phyloP scores from a whole-genome alignment of 2,888 invertebrate genomes.

The Oscheius sp. region DNA sequence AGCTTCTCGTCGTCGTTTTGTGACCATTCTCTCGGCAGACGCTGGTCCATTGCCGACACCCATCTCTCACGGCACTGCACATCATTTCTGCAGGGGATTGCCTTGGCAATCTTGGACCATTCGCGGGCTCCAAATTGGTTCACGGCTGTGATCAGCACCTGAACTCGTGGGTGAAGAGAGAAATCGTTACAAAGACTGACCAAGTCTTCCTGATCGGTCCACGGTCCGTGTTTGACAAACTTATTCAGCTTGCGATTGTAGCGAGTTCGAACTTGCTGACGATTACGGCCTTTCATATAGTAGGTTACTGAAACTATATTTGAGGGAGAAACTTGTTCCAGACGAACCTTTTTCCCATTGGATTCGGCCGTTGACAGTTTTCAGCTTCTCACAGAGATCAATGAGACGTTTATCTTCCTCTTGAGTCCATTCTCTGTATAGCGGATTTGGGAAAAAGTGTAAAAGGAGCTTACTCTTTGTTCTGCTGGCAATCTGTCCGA shows the following conservation, averaged over 20 bases:
- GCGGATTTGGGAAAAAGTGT: too few relatives aligned
- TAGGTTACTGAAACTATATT: slow-evolving; percentile 58
- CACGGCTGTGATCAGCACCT: slow-evolving; percentile 66
- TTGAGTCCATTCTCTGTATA: slow-evolving; percentile 78
- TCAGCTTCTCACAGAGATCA: slow-evolving; percentile 79
- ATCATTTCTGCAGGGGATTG: slow-evolving; percentile 72
- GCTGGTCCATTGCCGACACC: slow-evolving; percentile 58
- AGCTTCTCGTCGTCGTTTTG: slow-evolving; percentile 81
- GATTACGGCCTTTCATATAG: slow-evolving; percentile 65
- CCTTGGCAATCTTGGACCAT: slow-evolving; percentile 65
- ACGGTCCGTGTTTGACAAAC: slow-evolving; percentile 62
- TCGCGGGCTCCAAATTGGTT: slow-evolving; percentile 57
- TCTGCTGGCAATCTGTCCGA: slow-evolving; percentile 67
- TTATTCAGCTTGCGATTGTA: slow-evolving; percentile 62
- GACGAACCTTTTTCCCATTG: slow-evolving; percentile 80
- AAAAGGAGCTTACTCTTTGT: slow-evolving; percentile 33
- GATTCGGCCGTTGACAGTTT: slow-evolving; percentile 80
- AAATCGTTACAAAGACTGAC: slow-evolving; percentile 30
- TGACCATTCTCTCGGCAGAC: slow-evolving; percentile 77
- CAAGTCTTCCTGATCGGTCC: slow-evolving; percentile 69
- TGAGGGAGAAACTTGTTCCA: neutral
- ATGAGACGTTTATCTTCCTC: slow-evolving; percentile 82
- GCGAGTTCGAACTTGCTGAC: slow-evolving; percentile 60
- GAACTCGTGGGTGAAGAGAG: neutral
- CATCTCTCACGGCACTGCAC: slow-evolving; percentile 74